Base-by-base conservation (phyloP, 2,888 invertebrate genomes). In the Rhopalosiphum nymphaeae region DNA sequence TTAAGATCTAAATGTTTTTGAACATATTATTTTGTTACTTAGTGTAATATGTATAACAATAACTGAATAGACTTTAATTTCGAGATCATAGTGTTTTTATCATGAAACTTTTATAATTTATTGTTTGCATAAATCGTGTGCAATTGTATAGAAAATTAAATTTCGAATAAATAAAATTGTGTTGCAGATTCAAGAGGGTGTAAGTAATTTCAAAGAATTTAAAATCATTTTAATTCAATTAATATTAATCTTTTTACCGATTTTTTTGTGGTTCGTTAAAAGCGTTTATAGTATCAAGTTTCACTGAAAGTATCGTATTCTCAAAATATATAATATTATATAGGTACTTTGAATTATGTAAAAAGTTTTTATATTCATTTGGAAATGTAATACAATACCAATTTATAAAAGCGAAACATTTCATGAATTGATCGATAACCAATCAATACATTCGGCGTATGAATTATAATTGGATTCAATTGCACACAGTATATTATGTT, bases 231-330 rank as follows among this genome's bases (percentile, higher is more conserved):
- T 44, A 85, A 44, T 44, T 85, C 29, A 42, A 85, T 85, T 44
- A 85, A 85, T 25, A 85, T 85, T 85, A 85, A 44, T 85, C 29
- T 85, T 85, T 26, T 44, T 26, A 85, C 85, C 26, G 42, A 85
- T 44, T 85, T 85, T 44, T 44, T 26, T 21, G 85, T 26, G 25
- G 44, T 85, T 26, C 86, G 86, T 46, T 86, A 29, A 49, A 29
- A 86, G 44, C 29, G 44, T 86, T 86, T 86, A 46, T 46, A 86
- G 46, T 86, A 86, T 86, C 46, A 9, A 86, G 29, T 86, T 86
- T 89, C 89, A 89, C 36, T 44, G 3, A 56, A 44, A 91, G 46
- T 91, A 91, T 91, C 84, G 53, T 91, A 78, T 91, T 78, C 78
- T 86, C 86, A 2, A n/a, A 29, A 5, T 36, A 21, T 7, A 25